Evolutionary conservation across 2,113 vertebrate species (phyloP).

Genomic region (Serinus canaria): DNA sequence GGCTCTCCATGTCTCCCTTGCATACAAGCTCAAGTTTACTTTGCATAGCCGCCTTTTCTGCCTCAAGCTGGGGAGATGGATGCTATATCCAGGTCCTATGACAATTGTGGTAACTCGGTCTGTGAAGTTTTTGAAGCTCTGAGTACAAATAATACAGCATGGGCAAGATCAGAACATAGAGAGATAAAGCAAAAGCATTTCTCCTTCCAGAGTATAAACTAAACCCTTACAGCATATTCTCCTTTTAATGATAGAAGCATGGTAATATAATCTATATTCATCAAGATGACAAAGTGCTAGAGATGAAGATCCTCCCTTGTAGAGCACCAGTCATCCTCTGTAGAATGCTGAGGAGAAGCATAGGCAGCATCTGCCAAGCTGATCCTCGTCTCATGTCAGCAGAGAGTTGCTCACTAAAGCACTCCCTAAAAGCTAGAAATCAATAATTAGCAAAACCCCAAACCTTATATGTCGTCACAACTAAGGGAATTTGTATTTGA

Average conservation of each 20-base stretch:
- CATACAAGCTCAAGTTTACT: rapidly evolving
- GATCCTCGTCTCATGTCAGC: background rate
- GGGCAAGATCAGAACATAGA: background rate
- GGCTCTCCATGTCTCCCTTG: background rate
- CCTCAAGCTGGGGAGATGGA: background rate
- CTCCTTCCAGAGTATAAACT: background rate
- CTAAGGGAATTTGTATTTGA: background rate
- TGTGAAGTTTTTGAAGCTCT: background rate
- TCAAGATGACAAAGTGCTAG: background rate
- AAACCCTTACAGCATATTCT: background rate
- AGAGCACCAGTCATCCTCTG: background rate
- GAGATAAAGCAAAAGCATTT: background rate
- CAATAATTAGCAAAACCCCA: background rate
- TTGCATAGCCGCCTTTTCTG: background rate
- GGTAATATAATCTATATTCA: background rate
- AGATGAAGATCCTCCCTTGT: background rate
- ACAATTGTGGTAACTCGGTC: background rate
- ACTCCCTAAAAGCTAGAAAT: background rate
- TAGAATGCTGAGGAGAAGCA: background rate
- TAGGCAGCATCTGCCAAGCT: background rate
- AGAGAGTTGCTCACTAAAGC: background rate
- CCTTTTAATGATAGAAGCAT: background rate
- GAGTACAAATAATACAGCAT: background rate
- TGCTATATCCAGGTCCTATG: background rate
- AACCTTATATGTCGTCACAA: background rate